Conservation (phyloP, 2,888 invertebrate genomes). For the Neoascia interrupta region DNA sequence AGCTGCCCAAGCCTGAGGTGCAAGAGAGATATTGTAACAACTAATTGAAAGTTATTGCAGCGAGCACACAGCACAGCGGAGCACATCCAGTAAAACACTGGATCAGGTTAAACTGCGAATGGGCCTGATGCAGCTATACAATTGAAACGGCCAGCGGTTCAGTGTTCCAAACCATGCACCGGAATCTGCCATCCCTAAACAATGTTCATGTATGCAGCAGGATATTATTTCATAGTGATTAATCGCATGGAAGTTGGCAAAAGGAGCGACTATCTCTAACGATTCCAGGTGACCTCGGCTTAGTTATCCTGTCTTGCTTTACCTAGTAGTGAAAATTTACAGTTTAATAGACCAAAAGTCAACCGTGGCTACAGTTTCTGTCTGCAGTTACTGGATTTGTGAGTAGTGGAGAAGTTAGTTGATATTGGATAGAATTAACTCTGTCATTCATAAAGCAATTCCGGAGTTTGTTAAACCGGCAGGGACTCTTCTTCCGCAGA, state of each 20-base stretch:
- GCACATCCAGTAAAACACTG: not conserved
- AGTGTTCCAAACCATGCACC: constrained; percentile 14
- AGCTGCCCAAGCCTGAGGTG: constrained; percentile 40
- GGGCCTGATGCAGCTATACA: not conserved
- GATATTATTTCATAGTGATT: constrained; percentile 69
- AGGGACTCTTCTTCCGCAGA: too few species aligned
- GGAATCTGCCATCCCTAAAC: constrained; percentile 46
- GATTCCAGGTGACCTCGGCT: constrained; percentile 51
- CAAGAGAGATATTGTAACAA: constrained; percentile 47
- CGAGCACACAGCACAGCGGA: not conserved
- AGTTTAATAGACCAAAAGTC: constrained; percentile 62
- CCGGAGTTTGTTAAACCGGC: constrained; percentile 50
- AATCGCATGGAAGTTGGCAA: constrained; percentile 61
- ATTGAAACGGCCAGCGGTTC: not conserved
- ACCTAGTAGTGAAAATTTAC: constrained; percentile 32
- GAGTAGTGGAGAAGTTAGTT: constrained; percentile 36
- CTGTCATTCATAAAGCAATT: constrained; percentile 61
- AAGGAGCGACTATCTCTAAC: constrained; percentile 34
- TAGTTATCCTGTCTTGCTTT: constrained; percentile 45
- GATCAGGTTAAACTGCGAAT: constrained; percentile 22
- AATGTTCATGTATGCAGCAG: constrained; percentile 19
- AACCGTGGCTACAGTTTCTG: constrained; percentile 4
- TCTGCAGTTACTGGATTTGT: constrained; percentile 21
- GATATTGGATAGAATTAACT: constrained; percentile 60
- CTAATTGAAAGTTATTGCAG: constrained; percentile 51